Percentiles rank a stretch among this genome's conserved stretches.
These are phyloP conservation scores for Arenaria interpres DNA, from an alignment of 2,113 vertebrate species.

Conservation along the genomic window DNA sequence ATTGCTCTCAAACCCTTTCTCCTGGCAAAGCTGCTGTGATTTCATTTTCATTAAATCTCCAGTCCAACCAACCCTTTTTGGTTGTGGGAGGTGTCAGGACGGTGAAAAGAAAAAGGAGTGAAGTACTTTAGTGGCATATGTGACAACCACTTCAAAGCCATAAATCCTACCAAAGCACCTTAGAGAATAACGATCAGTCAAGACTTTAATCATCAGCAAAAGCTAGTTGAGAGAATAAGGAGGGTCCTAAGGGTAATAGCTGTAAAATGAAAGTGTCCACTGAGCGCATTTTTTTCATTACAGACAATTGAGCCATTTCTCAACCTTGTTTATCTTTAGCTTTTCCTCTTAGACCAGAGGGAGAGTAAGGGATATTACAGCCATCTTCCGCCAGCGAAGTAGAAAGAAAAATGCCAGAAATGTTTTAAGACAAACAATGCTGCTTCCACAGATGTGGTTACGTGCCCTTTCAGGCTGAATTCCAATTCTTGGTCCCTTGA, in stretches of 20 bases:
- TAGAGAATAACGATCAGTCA: slow-evolving; percentile 62
- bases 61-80: background rate
- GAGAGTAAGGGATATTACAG: slow-evolving; percentile 2
- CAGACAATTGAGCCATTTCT: slow-evolving; percentile 51
- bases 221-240: slow-evolving; percentile 48
- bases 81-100: background rate
- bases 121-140: slow-evolving; percentile 28
- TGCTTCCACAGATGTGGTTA: background rate
- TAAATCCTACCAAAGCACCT: slow-evolving; percentile 58
- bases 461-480: background rate
- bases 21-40: background rate
- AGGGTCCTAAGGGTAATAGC: slow-evolving; percentile 57
- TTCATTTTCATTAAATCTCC: slow-evolving; percentile 27
- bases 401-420: background rate
- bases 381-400: background rate
- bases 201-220: slow-evolving; percentile 72
- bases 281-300: slow-evolving; percentile 58
- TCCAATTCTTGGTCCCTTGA: background rate
- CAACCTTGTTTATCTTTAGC: slow-evolving; percentile 61
- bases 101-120: background rate
- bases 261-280: slow-evolving; percentile 54
- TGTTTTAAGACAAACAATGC: background rate
- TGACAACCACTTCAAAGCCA: slow-evolving; percentile 59
- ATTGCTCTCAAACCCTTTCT: background rate
- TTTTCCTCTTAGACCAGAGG: slow-evolving; percentile 39